Base-by-base conservation (phyloP, 2,797 vertebrate species). In the Crenuchus spilurus region DNA sequence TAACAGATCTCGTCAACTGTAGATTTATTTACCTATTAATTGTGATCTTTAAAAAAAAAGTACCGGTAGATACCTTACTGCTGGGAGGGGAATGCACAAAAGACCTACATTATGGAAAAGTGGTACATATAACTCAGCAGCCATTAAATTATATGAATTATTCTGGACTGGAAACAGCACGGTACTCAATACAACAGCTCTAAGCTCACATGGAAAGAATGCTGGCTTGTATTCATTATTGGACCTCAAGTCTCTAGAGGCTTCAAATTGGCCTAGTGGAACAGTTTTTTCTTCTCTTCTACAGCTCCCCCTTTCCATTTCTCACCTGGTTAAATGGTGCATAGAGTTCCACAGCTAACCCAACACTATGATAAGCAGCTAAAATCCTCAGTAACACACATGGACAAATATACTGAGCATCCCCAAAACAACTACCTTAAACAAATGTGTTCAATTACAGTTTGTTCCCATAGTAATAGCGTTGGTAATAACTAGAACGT, bases 151-250 rank as follows among this genome's bases (percentile, higher is more conserved):
- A 74, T 52, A 55, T 42, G 58, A 75, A 71, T 70, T 49, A 70
- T 69, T 57, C 48, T 70, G 64, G 28, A n/a, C 2, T 61, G 20
- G 44, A 41, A 46, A 69, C 55, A 42, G 24, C 54, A n/a, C 30
- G 42, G 24, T 30, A 46, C 37, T 61, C 37, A 62, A 41, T 7
- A 57, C 44, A 65, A 66, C 65, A 51, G 42, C 22, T 37, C 24
- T 70, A 67, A 70, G 61, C 24, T 61, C 60, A 70, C 39, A 22
- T 26, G 66, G 70, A 76, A 76, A 76, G 74, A 70, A 76, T 76
- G 74, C 58, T 63, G 60, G 48, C 74, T 35, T 61, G 55, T 46
- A 11, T 70, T 76, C 54, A 28, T 24, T 31, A 52, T 30, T 65
- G 61, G 52, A 73, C 57, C 41, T 64, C 67, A 64, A 48, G 24